Conservation (phyloP, 2,113 vertebrate species). For the Condylura cristata region DNA sequence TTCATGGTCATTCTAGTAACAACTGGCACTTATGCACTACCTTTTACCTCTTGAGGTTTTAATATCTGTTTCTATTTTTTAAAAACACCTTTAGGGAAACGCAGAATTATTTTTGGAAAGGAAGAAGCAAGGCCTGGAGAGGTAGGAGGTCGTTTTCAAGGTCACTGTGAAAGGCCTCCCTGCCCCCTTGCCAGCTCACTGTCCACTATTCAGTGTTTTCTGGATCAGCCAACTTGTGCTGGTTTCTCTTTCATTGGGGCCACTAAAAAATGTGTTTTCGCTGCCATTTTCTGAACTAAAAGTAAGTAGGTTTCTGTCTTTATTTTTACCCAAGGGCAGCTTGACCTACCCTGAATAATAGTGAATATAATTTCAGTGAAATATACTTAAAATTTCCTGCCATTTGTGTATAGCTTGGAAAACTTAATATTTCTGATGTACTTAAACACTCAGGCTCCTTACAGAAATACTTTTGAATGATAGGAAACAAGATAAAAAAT, state of each 20-base stretch:
- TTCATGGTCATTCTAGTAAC: not conserved
- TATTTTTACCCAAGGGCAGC: not conserved
- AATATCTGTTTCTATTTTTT: not conserved
- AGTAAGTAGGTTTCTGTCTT: not conserved
- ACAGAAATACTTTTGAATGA: not conserved
- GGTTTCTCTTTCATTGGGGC: not conserved
- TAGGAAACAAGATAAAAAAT: conserved; percentile 7
- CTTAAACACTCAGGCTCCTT: not conserved
- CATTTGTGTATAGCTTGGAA: conserved; percentile 9
- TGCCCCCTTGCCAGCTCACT: not conserved
- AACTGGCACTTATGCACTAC: too few species aligned
- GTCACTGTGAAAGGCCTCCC: not conserved
- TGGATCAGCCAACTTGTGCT: not conserved
- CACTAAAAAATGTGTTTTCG: not conserved
- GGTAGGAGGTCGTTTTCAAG: not conserved
- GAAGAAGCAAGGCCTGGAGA: not conserved
- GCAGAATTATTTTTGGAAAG: not conserved
- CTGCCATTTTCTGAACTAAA: not conserved
- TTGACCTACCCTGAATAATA: not conserved
- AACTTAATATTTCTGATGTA: conserved; percentile 6
- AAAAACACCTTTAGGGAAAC: not conserved
- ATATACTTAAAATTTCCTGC: not conserved
- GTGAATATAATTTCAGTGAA: not conserved
- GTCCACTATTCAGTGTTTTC: not conserved
- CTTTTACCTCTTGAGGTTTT: not conserved